phyloP scores from a whole-genome alignment of 2,797 vertebrate genomes.

The Typhlichthys subterraneus region DNA sequence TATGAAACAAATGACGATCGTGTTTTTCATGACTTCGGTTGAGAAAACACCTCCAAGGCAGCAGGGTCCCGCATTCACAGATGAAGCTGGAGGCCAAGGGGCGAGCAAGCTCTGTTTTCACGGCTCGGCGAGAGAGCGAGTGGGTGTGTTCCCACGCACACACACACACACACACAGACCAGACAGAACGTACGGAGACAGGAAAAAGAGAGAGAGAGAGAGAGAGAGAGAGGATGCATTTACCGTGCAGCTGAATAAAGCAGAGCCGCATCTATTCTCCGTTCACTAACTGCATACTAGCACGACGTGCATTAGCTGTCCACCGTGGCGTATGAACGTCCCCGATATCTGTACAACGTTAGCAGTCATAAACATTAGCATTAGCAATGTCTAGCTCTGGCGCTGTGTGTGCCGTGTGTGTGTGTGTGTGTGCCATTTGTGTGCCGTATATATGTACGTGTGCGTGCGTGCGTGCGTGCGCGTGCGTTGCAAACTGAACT shows the following conservation, averaged over 20 bases:
- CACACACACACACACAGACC: constrained; percentile 27
- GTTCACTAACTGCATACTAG: too few species aligned
- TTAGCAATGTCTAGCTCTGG: background rate
- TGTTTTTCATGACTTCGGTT: too few species aligned
- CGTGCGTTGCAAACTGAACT: too few species aligned
- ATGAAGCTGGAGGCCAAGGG: too few species aligned
- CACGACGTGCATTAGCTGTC: too few species aligned
- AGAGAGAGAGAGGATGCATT: background rate
- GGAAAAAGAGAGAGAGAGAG: constrained; percentile 23
- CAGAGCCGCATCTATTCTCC: too few species aligned
- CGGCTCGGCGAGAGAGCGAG: constrained; percentile 30
- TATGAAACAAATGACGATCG: too few species aligned
- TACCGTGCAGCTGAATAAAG: too few species aligned
- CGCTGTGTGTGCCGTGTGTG: background rate
- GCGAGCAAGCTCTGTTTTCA: too few species aligned
- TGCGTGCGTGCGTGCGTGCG: background rate
- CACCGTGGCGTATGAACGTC: too few species aligned
- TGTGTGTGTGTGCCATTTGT: background rate
- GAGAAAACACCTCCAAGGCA: too few species aligned
- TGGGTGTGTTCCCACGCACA: constrained; percentile 42
- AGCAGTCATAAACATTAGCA: background rate
- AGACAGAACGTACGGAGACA: constrained; percentile 65
- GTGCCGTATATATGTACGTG: background rate
- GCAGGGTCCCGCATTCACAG: too few species aligned
- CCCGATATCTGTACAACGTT: background rate